Evolutionary conservation across 2,888 invertebrate genomes (phyloP), one percentile per base, ranked within the genome.

Genomic region (Achlya flavicornis): DNA sequence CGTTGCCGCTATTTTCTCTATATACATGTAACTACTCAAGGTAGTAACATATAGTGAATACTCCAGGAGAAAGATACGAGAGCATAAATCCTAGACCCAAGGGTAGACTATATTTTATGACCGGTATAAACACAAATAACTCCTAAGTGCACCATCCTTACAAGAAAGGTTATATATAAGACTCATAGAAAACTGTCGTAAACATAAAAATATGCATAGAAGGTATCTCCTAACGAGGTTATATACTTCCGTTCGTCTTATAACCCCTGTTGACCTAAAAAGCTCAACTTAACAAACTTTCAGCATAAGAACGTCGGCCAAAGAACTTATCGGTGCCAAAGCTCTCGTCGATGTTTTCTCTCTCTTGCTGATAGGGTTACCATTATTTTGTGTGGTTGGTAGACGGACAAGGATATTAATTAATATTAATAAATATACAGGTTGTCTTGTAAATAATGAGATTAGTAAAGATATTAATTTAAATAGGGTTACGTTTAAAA

Each of bases 201-300:
- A 16, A 48, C 48, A 53, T 53, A 19, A 16, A 53, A 53, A 53
- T 53, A 19, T 53, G 53, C 53, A 53, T 53, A 53, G 19, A 16
- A 53, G 19, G 19, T 19, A 53, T 19, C 53, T 19, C 19, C 7
- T 53, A 53, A 53, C 53, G 53, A 16, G 53, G 53, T 53, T 19
- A 53, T 53, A 53, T 10, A 19, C 8, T 53, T 53, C 53, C 53
- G 19, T 19, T 8, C 4, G 10, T 53, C 53, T 53, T 53, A 53
- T 5, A 53, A n/a, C 53, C 53, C 53, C 19, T 53, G 48, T 53
- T 53, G 53, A 53, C 53, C 53, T 53, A 53, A 53, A 53, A 53
- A 53, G 53, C 53, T 53, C 53, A 53, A 53, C 53, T 53, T 53
- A 53, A 53, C 53, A 53, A 53, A 53, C 53, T 53, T 53, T 53